Percentiles rank a stretch among this genome's conserved stretches.
Conservation (phyloP, 2,113 vertebrate species). For the Xiphophorus hellerii region DNA sequence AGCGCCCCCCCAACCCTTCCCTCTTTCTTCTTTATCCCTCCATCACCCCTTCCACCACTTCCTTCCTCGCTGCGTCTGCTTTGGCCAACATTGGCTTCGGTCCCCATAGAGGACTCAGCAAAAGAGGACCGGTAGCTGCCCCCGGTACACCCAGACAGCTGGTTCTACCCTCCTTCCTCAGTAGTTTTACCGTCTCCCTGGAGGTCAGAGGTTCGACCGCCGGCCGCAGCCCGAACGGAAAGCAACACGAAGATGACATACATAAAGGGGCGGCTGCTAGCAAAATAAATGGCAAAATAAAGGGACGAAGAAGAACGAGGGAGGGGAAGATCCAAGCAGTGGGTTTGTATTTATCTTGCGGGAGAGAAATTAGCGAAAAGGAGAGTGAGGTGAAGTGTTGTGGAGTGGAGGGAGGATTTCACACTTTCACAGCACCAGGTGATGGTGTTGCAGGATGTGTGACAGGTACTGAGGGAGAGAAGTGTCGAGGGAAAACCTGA, state of each 20-base stretch:
- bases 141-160: conserved; percentile 46
- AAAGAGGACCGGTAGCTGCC: conserved; percentile 61
- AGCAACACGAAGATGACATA: conserved; percentile 74
- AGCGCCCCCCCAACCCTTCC: conserved; percentile 15
- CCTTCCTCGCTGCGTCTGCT: conserved; percentile 52
- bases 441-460: neutral
- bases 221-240: conserved; percentile 69
- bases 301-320: neutral
- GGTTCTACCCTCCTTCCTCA: conserved; percentile 13
- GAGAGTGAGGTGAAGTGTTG: neutral
- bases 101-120: conserved; percentile 58
- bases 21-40: conserved; percentile 23
- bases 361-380: neutral
- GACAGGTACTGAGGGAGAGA: neutral
- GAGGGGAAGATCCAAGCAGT: conserved; percentile 7
- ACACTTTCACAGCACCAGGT: neutral
- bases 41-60: conserved; percentile 52
- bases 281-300: neutral
- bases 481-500: neutral
- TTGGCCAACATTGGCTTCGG: conserved; percentile 63
- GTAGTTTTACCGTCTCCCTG: conserved; percentile 17
- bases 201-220: conserved; percentile 76
- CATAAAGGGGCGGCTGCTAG: conserved; percentile 55
- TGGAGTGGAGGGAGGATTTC: neutral
- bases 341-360: conserved; percentile 25